These are phyloP conservation scores for Tenthredo amoena DNA, from an alignment of 2,888 invertebrate species.

Conservation along the genomic window DNA sequence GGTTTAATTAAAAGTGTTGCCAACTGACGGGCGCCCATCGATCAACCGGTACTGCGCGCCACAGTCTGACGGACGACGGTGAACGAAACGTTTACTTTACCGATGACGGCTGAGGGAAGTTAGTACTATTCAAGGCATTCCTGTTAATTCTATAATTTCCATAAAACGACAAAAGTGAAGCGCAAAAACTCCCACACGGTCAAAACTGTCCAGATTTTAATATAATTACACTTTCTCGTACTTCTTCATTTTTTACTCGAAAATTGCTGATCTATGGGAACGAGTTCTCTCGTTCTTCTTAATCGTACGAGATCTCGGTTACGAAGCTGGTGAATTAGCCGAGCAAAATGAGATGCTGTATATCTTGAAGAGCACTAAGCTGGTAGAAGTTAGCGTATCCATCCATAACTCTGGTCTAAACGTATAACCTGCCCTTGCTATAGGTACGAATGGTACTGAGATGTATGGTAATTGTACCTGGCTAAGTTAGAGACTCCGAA, in stretches of 20 bases:
- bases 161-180: not conserved
- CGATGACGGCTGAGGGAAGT: constrained; percentile 26
- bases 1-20: constrained; percentile 78
- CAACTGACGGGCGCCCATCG: constrained; percentile 78
- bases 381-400: constrained; percentile 63
- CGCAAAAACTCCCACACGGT: not conserved
- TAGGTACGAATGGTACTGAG: constrained; percentile 63
- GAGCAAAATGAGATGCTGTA: constrained; percentile 38
- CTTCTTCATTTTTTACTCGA: not conserved
- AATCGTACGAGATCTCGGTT: not conserved
- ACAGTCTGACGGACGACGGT: constrained; percentile 43
- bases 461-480: constrained; percentile 75
- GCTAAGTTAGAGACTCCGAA: constrained; percentile 73
- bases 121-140: not conserved
- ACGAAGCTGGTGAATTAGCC: constrained; percentile 13
- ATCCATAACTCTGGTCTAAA: constrained; percentile 70
- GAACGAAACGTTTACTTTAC: constrained; percentile 44
- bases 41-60: constrained; percentile 68
- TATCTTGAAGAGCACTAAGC: constrained; percentile 38
- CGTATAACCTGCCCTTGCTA: constrained; percentile 64
- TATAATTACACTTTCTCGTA: not conserved
- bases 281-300: not conserved
- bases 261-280: not conserved
- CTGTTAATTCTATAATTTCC: not conserved
- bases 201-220: no score